phyloP scores from a whole-genome alignment of 2,888 invertebrate species.

The Sesia bembeciformis region DNA sequence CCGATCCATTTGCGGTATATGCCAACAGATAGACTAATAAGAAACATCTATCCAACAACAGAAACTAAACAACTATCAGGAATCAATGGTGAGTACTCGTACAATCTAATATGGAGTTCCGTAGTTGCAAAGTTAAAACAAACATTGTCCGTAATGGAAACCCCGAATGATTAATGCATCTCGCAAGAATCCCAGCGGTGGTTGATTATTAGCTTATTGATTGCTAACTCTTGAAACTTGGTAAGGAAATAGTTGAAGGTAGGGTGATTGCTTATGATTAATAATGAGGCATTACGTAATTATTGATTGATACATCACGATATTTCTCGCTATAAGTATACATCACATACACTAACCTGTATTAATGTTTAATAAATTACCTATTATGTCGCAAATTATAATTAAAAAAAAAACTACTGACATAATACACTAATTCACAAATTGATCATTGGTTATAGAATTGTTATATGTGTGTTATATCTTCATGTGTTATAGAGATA shows the following conservation, averaged over 20 bases:
- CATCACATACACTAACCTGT: no score
- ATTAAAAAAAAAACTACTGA: no score
- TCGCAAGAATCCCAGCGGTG: conserved; percentile 18
- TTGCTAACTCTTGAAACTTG: conserved; percentile 16
- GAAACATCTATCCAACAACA: not conserved
- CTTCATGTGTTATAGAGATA: no score
- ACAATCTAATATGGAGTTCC: conserved; percentile 17
- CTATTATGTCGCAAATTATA: no score
- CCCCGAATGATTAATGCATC: conserved; percentile 33
- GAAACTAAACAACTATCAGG: conserved; percentile 3
- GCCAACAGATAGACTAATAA: not conserved
- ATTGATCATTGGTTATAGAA: no score
- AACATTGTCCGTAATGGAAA: conserved; percentile 33
- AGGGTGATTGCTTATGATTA: conserved; percentile 2
- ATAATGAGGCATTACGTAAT: not conserved
- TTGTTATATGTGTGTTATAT: no score
- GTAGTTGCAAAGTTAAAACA: conserved; percentile 33
- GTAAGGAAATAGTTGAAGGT: conserved; percentile 5
- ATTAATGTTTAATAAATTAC: no score
- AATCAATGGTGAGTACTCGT: conserved; percentile 1
- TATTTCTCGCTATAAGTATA: no score
- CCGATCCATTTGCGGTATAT: conserved; percentile 2
- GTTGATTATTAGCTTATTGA: conserved; percentile 21
- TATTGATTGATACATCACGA: no score
- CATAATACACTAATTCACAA: no score